Conservation (phyloP, 1,140 invertebrate species). For the Nasonia vitripennis region DNA sequence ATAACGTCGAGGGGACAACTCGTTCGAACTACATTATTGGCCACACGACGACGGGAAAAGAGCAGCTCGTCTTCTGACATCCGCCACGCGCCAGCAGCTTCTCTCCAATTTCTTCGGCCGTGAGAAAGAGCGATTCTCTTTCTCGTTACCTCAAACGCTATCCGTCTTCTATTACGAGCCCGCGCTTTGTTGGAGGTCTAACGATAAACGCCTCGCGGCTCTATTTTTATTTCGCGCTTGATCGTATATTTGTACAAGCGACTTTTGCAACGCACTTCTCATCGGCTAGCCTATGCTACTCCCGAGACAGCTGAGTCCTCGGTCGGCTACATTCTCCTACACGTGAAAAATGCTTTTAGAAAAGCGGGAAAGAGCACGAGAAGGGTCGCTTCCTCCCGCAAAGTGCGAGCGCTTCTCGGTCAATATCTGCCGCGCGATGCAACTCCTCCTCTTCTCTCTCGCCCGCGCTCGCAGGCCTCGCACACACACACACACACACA, state of each 20-base stretch:
- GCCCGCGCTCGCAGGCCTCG: constrained; percentile 46
- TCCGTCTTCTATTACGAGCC: neutral
- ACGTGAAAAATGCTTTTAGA: neutral
- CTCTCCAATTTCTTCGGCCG: neutral
- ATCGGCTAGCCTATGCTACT: too few relatives aligned
- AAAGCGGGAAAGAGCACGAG: neutral
- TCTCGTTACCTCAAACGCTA: neutral
- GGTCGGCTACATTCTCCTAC: too few relatives aligned
- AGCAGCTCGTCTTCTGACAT: neutral
- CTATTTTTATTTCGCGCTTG: constrained; percentile 7
- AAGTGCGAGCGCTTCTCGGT: constrained; percentile 54
- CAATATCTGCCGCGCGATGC: constrained; percentile 54
- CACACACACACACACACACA: constrained; percentile 16
- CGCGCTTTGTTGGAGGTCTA: neutral
- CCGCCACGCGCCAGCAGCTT: neutral
- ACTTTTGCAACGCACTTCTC: too few relatives aligned
- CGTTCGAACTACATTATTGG: neutral
- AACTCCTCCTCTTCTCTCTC: constrained; percentile 20
- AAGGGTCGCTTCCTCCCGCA: neutral
- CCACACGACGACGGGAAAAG: neutral
- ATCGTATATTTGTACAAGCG: neutral
- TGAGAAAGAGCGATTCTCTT: neutral
- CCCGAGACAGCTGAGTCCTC: too few relatives aligned
- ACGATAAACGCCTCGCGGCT: neutral
- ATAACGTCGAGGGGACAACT: too few relatives aligned